Evolutionary conservation across 2,113 vertebrate species (phyloP).

Genomic region (Eptesicus fuscus): DNA sequence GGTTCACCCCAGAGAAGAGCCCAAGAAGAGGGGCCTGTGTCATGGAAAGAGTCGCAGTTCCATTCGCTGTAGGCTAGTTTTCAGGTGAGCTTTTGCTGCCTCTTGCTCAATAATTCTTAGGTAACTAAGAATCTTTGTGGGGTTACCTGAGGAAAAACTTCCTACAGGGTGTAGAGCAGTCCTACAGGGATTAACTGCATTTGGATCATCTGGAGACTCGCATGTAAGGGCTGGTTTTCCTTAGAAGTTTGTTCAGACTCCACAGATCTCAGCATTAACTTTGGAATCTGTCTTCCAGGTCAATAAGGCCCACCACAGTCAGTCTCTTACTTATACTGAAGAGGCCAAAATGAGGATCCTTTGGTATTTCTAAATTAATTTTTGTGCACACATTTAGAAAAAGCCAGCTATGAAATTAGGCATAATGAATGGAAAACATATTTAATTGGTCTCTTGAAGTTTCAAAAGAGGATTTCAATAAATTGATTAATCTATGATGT

Average conservation of each 20-base stretch:
- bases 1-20: not conserved
- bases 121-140: not conserved
- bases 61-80: not conserved
- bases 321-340: not conserved
- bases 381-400: not conserved
- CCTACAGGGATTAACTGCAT: not conserved
- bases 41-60: not conserved
- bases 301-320: not conserved
- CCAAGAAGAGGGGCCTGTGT: not conserved
- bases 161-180: not conserved
- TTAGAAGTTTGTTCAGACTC: not conserved
- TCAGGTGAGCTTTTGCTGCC: not conserved
- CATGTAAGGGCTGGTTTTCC: not conserved
- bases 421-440: not conserved
- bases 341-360: not conserved
- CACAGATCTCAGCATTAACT: not conserved
- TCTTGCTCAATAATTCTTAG: not conserved
- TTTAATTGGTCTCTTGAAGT: not conserved
- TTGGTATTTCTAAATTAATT: not conserved
- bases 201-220: not conserved
- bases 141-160: not conserved
- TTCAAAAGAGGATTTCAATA: not conserved
- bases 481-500: not conserved
- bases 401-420: not conserved
- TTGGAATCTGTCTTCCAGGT: not conserved